Percentiles rank a stretch among this genome's conserved stretches.
Conservation (phyloP, 2,797 vertebrate species). For the Neopelma chrysocephalum region DNA sequence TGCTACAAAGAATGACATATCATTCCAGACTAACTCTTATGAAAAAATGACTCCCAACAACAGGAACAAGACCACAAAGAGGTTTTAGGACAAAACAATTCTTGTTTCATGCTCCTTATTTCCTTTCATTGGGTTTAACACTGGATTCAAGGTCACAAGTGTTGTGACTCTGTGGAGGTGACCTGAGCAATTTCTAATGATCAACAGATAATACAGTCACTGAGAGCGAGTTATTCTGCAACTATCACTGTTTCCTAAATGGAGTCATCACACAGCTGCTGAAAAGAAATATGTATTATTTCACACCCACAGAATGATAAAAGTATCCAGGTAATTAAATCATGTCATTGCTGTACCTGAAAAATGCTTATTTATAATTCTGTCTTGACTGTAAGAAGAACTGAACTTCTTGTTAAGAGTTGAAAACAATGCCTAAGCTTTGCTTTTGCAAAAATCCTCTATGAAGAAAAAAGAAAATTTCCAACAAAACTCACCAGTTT, state of each 20-base stretch:
- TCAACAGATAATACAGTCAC: constrained; percentile 18
- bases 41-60: constrained; percentile 3
- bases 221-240: neutral
- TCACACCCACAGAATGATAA: neutral
- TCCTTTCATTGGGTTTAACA: constrained; percentile 6
- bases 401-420: neutral
- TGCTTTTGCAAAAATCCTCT: neutral
- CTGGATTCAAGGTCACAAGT: constrained; percentile 34
- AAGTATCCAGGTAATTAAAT: constrained; percentile 23
- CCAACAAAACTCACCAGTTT: constrained; percentile 84
- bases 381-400: neutral
- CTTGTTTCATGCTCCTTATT: constrained; percentile 46
- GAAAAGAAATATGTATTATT: neutral
- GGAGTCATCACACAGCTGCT: neutral
- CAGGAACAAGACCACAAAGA: neutral
- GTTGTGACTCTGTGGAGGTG: neutral
- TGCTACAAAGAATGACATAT: neutral
- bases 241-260: constrained; percentile 20
- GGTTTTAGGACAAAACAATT: constrained; percentile 9
- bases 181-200: constrained; percentile 23
- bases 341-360: neutral
- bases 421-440: neutral
- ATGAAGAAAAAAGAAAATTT: neutral
- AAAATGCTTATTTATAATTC: constrained; percentile 6
- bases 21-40: neutral